Evolutionary conservation across 2,113 vertebrate genomes (phyloP).

Genomic region (Rhinopomastus cyanomelas): DNA sequence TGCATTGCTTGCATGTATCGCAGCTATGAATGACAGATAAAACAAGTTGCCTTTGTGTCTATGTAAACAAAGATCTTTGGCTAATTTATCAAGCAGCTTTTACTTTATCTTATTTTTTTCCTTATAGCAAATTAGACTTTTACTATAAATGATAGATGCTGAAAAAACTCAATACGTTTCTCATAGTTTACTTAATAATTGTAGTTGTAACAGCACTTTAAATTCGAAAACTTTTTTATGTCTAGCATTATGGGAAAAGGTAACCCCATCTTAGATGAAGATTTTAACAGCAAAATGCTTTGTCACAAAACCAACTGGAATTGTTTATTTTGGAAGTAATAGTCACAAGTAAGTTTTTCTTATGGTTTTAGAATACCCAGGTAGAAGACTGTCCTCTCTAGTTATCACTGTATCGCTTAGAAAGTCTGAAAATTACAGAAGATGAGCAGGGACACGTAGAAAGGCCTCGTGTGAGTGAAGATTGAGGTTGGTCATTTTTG

Average conservation of each 20-base stretch:
- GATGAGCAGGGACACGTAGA: not conserved
- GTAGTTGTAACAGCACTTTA: not conserved
- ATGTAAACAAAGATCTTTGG: not conserved
- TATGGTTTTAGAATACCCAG: not conserved
- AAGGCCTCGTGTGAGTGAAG: not conserved
- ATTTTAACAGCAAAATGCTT: not conserved
- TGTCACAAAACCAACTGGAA: not conserved
- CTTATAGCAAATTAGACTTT: not conserved
- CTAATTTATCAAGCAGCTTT: slow-evolving; percentile 5
- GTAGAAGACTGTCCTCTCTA: not conserved
- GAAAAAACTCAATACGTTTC: not conserved
- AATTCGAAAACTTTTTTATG: not conserved
- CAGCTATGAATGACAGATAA: not conserved
- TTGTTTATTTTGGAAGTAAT: not conserved
- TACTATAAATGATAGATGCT: not conserved
- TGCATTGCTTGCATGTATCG: not conserved
- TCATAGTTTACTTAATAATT: not conserved
- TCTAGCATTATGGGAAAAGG: not conserved
- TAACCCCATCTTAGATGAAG: not conserved
- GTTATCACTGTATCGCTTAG: not conserved
- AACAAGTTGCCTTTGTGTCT: not conserved
- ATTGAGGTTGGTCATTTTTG: not conserved
- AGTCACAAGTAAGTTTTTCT: not conserved
- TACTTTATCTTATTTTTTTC: not conserved
- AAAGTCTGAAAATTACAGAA: not conserved